Conservation (phyloP, 2,888 invertebrate species). For the Bellardia pandia region DNA sequence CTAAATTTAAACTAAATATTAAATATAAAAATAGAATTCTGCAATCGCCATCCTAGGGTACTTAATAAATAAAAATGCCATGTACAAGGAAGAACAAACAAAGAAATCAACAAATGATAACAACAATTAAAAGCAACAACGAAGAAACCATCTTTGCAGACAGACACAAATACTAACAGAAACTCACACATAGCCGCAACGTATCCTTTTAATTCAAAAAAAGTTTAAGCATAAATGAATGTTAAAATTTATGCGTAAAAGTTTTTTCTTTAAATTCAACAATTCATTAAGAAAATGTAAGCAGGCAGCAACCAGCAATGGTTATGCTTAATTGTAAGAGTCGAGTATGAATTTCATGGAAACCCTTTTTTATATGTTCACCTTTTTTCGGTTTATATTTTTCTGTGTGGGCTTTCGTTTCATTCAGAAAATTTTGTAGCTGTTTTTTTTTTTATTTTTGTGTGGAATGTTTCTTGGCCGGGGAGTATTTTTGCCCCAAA, state of each 20-base stretch:
- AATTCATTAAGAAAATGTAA: constrained; percentile 54
- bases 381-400: not conserved
- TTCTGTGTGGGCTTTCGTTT: not conserved
- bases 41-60: not conserved
- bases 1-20: no score
- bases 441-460: not conserved
- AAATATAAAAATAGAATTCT: no score
- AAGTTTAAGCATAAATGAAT: constrained; percentile 37
- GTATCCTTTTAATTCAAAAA: constrained; percentile 2
- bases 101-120: not conserved
- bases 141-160: not conserved
- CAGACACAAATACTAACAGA: not conserved
- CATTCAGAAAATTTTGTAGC: constrained; percentile 14
- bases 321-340: not conserved
- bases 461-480: not conserved
- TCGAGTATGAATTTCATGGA: not conserved
- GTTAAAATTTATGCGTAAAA: constrained; percentile 36
- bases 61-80: not conserved
- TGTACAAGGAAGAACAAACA: not conserved
- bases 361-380: constrained; percentile 20
- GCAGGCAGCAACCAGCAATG: constrained; percentile 4
- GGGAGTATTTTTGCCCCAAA: not conserved
- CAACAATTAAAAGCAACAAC: constrained; percentile 27
- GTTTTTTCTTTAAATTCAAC: constrained; percentile 38
- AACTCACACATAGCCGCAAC: not conserved